phyloP scores from a whole-genome alignment of 92 coral and sea anemone genomes.

The Phymanthus crucifer region DNA sequence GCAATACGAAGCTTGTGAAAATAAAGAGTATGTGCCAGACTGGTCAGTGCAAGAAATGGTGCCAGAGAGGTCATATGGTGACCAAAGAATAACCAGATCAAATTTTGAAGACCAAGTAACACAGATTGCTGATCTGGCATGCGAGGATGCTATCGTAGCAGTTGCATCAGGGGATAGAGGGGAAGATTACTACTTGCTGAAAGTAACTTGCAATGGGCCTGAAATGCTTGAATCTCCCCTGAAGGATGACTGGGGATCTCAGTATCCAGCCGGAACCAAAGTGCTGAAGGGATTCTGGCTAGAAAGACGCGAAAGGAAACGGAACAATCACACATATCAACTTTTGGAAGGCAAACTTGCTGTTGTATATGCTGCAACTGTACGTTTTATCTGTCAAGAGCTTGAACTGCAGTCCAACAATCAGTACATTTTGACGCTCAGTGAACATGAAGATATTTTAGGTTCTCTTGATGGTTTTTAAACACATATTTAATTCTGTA shows the following conservation, averaged over 20 bases:
- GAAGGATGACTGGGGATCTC: constrained; percentile 28
- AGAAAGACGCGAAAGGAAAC: neutral
- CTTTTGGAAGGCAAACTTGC: constrained; percentile 13
- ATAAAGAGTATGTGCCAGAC: constrained; percentile 25
- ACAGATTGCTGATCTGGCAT: constrained; percentile 30
- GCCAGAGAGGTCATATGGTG: too few species aligned
- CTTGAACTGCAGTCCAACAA: neutral
- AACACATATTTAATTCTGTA: too few species aligned
- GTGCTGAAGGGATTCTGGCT: constrained; percentile 6
- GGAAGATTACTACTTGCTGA: constrained; percentile 42
- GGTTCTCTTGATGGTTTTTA: constrained; percentile 42
- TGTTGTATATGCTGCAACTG: constrained; percentile 33
- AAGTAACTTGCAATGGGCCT: constrained; percentile 10
- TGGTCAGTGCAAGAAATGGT: constrained; percentile 28
- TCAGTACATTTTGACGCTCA: neutral
- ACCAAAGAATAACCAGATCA: too few species aligned
- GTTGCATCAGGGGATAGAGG: constrained; percentile 46
- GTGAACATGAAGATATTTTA: constrained; percentile 22
- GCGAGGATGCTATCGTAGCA: constrained; percentile 37
- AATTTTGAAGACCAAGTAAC: too few species aligned
- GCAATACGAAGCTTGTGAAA: constrained; percentile 33
- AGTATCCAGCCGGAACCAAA: constrained; percentile 38
- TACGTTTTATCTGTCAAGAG: constrained; percentile 23
- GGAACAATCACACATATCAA: neutral
- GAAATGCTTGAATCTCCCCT: neutral